Conservation (phyloP, 2,797 vertebrate species). For the Arnoldichthys spilopterus region DNA sequence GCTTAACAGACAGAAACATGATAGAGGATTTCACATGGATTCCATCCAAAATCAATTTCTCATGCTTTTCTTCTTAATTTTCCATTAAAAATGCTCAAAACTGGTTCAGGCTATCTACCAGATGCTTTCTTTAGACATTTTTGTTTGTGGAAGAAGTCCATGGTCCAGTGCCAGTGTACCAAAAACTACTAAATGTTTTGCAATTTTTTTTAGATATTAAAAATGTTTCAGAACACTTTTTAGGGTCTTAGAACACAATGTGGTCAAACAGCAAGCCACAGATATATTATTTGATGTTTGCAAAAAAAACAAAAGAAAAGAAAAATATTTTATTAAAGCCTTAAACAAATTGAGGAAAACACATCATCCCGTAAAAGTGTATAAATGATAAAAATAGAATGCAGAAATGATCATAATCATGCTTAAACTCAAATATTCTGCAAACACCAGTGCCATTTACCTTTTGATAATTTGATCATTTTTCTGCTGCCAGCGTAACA, state of each 20-base stretch:
- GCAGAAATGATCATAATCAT: not conserved
- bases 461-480: not conserved
- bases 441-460: not conserved
- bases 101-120: not conserved
- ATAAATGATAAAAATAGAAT: not conserved
- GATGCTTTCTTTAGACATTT: not conserved
- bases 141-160: not conserved
- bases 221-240: not conserved
- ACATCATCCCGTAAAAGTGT: not conserved
- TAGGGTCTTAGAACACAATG: not conserved
- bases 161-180: not conserved
- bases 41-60: not conserved
- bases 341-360: not conserved
- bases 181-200: not conserved
- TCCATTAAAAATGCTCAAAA: conserved; percentile 3
- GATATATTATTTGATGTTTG: not conserved
- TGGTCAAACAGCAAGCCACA: not conserved
- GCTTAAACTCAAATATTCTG: not conserved
- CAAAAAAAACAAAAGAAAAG: not conserved
- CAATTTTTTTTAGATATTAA: not conserved
- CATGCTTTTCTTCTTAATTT: not conserved
- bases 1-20: not conserved
- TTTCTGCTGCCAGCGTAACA: not conserved
- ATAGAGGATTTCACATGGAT: not conserved
- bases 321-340: not conserved